A percentile compares a stretch with the other conserved stretches of the same genome.
Conservation (phyloP, 1,140 invertebrate genomes). For the Euborellia annulipes region DNA sequence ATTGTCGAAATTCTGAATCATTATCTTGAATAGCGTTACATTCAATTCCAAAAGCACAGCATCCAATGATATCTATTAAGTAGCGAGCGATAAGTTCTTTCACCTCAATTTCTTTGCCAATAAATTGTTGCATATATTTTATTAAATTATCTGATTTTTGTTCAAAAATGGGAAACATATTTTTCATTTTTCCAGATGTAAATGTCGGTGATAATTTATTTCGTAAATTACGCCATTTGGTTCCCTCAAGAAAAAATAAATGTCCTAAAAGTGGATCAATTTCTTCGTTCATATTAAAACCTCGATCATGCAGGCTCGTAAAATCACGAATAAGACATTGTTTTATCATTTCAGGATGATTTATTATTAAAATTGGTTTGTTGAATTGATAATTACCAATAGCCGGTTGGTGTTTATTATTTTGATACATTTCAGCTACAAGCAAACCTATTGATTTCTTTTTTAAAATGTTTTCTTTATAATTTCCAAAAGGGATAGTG, state of each 20-base stretch:
- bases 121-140: background rate
- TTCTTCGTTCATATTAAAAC: slow-evolving; percentile 32
- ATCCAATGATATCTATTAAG: slow-evolving; percentile 41
- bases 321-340: slow-evolving; percentile 41
- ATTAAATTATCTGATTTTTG: background rate
- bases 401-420: too few species aligned
- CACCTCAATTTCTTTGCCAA: slow-evolving; percentile 21
- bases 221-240: slow-evolving; percentile 31
- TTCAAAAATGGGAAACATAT: slow-evolving; percentile 23
- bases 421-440: too few species aligned
- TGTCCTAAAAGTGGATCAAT: slow-evolving; percentile 11
- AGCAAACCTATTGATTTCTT: too few species aligned
- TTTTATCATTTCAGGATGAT: slow-evolving; percentile 34
- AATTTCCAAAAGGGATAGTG: too few species aligned
- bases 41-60: slow-evolving; percentile 38
- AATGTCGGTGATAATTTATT: slow-evolving; percentile 31
- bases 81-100: slow-evolving; percentile 27
- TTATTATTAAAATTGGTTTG: slow-evolving; percentile 20
- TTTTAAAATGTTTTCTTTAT: too few species aligned
- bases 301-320: slow-evolving; percentile 35
- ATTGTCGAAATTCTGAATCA: slow-evolving; percentile 21
- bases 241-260: slow-evolving; percentile 8
- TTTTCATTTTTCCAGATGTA: slow-evolving; percentile 31
- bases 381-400: slow-evolving; percentile 1
- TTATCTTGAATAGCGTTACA: slow-evolving; percentile 35